Percentiles rank a stretch among this genome's conserved stretches.
phyloP scores from a whole-genome alignment of 2,797 vertebrate species.

The Periophthalmus magnuspinnatus region DNA sequence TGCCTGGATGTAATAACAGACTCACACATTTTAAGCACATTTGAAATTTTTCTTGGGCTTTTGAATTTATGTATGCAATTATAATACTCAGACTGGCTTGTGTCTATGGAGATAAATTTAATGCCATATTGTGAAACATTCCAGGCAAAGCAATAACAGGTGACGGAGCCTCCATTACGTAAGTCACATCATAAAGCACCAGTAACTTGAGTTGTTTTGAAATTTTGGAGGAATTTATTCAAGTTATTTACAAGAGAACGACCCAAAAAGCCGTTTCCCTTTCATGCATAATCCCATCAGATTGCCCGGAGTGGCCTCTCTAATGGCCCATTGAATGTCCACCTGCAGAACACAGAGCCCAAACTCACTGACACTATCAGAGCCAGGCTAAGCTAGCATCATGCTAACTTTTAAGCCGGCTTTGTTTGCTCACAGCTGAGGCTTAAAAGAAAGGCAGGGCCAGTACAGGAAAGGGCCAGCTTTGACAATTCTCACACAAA shows the following conservation, averaged over 20 bases:
- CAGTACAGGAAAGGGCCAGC: constrained; percentile 76
- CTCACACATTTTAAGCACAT: background rate
- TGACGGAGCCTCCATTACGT: too few species aligned
- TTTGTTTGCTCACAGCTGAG: constrained; percentile 79
- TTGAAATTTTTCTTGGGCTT: background rate
- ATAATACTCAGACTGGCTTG: too few species aligned
- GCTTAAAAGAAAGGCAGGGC: constrained; percentile 74
- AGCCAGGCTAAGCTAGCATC: constrained; percentile 70
- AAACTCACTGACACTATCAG: constrained; percentile 59
- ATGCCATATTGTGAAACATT: too few species aligned
- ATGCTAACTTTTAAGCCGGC: constrained; percentile 73
- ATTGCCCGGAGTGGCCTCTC: constrained; percentile 38
- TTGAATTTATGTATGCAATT: background rate
- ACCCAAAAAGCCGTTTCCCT: background rate
- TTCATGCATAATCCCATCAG: constrained; percentile 40
- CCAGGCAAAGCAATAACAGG: too few species aligned
- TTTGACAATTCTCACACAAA: constrained; percentile 82
- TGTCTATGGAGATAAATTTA: too few species aligned
- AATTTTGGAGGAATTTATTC: too few species aligned
- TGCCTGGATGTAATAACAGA: constrained; percentile 38
- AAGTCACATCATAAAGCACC: too few species aligned
- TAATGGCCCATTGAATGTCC: constrained; percentile 61
- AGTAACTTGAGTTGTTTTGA: too few species aligned
- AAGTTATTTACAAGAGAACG: background rate
- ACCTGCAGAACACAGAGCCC: constrained; percentile 65